Conservation (phyloP, 2,113 vertebrate genomes). For the Grantiella picta region DNA sequence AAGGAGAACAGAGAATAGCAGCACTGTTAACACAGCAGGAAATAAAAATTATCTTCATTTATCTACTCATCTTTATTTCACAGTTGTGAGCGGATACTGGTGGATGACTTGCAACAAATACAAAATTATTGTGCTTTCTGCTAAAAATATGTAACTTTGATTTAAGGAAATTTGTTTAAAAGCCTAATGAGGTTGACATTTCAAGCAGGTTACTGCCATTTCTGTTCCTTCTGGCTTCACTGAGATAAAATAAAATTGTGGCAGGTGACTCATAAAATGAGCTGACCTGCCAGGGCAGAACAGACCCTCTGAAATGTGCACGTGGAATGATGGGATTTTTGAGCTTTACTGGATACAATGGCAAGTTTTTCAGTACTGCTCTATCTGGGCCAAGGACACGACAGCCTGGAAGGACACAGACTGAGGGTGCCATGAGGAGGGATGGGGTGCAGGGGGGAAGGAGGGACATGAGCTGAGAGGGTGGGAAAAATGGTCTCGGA, state of each 20-base stretch:
- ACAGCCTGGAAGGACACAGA: not conserved
- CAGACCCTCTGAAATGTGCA: not conserved
- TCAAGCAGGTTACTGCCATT: slow-evolving; percentile 16
- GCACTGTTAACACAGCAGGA: not conserved
- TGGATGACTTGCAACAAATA: slow-evolving; percentile 12
- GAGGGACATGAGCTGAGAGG: not conserved
- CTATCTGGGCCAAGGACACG: not conserved
- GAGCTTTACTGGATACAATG: not conserved
- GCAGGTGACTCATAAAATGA: not conserved
- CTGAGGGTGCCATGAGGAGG: not conserved
- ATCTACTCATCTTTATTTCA: slow-evolving; percentile 32
- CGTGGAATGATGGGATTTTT: not conserved
- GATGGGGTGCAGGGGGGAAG: rapidly evolving
- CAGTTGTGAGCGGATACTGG: not conserved
- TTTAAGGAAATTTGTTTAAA: slow-evolving; percentile 43
- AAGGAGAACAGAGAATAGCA: not conserved
- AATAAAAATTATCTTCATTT: not conserved
- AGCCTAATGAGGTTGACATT: slow-evolving; percentile 52
- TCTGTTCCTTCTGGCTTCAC: slow-evolving; percentile 5
- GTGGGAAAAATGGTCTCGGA: not conserved
- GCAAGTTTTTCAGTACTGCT: not conserved
- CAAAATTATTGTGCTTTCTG: slow-evolving; percentile 15
- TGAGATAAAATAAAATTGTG: slow-evolving; percentile 35
- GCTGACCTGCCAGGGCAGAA: not conserved
- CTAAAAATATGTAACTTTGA: slow-evolving; percentile 52